Base-by-base conservation (phyloP, 2,113 vertebrate species). In the Eudyptes chrysolophus region DNA sequence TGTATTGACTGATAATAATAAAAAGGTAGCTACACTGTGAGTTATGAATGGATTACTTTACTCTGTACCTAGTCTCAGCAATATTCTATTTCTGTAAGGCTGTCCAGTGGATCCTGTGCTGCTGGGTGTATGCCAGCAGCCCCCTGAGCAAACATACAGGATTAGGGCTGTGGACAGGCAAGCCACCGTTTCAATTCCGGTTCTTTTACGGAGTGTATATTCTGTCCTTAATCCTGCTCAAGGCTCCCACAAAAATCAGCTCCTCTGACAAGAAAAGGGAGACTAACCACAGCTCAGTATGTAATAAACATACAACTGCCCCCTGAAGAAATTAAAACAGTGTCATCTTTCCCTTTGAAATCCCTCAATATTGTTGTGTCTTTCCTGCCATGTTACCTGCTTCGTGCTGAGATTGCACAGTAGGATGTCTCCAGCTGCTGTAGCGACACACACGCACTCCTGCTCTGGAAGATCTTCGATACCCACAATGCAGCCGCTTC, bases 391-490 rank as follows among this genome's bases (percentile, higher is more conserved):
- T 0, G 2, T 80, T 92, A 99, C 99, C 99, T 99, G 98, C 57
- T 97, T 97, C 0, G 98, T 99, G 94, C 76, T 98, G 84, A 99
- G 94, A 96, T 97, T 99, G 95, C 98, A 99, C 14, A 99, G 96
- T 13, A 99, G 87, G 51, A 99, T 98, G 22, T 99, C 99, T 20
- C 99, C 99, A 6, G 95, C 98, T 16, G 98, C 98, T 18, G 99
- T 99, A 84, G 99, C 99, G 96, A 99, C 94, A 97, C 99, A 99
- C 4, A 98, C 98, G 0, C 98, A 98, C 85, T 99, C 99, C 24
- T 99, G 98, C 51, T 99, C 99, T 29, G 99, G 98, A 79, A 99
- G 92, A 91, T 99, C 99, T 98, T 99, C 99, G 1, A 99, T 95
- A 24, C 98, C 99, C 15, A 99, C 98, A 3, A 99, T 97, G 62